A percentile compares a stretch with the other conserved stretches of the same genome.
Evolutionary conservation across 2,113 vertebrate species (phyloP).

Genomic region (Malaclemys terrapin): DNA sequence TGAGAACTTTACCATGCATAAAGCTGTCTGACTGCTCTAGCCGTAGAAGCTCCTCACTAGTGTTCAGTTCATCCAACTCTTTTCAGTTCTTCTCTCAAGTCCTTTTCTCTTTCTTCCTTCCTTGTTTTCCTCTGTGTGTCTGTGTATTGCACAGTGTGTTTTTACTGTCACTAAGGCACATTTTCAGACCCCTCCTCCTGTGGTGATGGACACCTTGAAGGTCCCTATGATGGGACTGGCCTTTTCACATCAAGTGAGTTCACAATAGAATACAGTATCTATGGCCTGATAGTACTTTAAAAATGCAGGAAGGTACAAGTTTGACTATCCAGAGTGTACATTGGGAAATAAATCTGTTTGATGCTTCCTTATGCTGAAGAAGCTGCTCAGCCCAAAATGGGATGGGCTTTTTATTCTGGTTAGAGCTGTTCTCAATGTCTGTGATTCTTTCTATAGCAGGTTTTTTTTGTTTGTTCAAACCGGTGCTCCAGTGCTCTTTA

Average conservation of each 20-base stretch:
- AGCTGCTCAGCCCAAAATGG: background rate
- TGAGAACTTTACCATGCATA: background rate
- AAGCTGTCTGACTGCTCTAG: conserved; percentile 25
- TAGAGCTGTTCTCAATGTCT: background rate
- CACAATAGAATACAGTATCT: conserved; percentile 51
- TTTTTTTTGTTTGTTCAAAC: background rate
- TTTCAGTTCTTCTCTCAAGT: conserved; percentile 78
- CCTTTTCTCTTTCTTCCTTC: conserved; percentile 75
- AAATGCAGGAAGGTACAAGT: background rate
- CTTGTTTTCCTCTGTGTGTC: conserved; percentile 77
- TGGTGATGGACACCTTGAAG: conserved; percentile 91
- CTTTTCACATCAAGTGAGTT: conserved; percentile 94
- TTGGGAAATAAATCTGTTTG: background rate
- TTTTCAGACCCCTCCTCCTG: conserved; percentile 88
- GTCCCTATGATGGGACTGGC: conserved; percentile 89
- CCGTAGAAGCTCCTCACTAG: conserved; percentile 34
- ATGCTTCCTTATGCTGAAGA: background rate
- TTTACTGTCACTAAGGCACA: conserved; percentile 91
- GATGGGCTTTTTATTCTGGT: background rate
- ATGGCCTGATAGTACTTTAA: conserved; percentile 14
- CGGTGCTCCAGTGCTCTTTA: background rate
- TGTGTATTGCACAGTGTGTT: conserved; percentile 86
- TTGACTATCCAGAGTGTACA: background rate
- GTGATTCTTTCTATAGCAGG: background rate
- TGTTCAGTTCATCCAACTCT: conserved; percentile 65